phyloP scores from a whole-genome alignment of 2,888 invertebrate species.

The Metacarcinus magister region DNA sequence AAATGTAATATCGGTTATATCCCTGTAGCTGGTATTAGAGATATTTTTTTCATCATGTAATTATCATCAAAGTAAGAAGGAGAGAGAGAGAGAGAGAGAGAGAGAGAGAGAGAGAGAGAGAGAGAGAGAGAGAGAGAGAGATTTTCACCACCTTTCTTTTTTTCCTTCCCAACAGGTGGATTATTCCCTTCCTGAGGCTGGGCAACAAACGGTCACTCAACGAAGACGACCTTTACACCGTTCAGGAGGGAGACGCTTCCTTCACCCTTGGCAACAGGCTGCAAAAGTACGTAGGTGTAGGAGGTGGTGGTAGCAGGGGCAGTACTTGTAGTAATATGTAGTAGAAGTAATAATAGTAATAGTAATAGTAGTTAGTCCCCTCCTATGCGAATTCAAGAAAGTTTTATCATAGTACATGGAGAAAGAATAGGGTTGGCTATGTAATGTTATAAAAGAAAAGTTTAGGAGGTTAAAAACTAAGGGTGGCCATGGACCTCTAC shows the following conservation, averaged over 20 bases:
- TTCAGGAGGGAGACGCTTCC: slow-evolving; percentile 66
- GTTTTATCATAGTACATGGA: too few relatives aligned
- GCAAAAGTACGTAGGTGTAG: slow-evolving; percentile 63
- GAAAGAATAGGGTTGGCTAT: too few relatives aligned
- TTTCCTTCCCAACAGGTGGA: slow-evolving; percentile 66
- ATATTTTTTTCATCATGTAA: background rate
- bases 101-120: background rate
- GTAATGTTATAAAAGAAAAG: too few relatives aligned
- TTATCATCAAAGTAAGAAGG: too few relatives aligned
- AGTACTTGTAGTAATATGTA: background rate
- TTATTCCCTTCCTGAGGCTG: slow-evolving; percentile 69
- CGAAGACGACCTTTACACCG: slow-evolving; percentile 60
- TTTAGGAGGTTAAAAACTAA: too few relatives aligned
- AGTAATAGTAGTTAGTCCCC: too few relatives aligned
- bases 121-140: background rate
- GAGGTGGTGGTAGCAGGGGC: background rate
- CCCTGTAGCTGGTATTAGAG: background rate
- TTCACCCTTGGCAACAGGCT: slow-evolving; percentile 62
- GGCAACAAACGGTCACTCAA: slow-evolving; percentile 66
- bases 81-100: background rate
- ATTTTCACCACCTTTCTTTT: background rate
- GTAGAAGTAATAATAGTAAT: background rate
- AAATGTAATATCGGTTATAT: background rate
- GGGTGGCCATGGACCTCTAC: too few relatives aligned
- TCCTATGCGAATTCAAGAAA: too few relatives aligned